Evolutionary conservation across 2,113 vertebrate species (phyloP).

Genomic region (Murina feae): DNA sequence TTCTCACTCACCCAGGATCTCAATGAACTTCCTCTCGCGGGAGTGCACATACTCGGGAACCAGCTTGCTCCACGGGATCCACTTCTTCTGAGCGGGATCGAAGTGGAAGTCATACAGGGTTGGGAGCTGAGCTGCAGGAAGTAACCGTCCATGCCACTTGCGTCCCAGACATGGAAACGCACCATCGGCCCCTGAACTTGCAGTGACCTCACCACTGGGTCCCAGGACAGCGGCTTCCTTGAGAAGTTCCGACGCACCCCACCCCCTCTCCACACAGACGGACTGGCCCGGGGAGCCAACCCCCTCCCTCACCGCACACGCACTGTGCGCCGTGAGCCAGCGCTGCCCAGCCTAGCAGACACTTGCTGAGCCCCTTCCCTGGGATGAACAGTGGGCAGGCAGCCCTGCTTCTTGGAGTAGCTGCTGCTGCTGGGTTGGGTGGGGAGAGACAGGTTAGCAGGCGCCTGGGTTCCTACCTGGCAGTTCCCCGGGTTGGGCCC

Average conservation of each 20-base stretch:
- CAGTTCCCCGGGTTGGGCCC: slow-evolving; percentile 88
- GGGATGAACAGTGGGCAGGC: accelerated
- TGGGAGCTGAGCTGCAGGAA: slow-evolving; percentile 86
- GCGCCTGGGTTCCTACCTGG: slow-evolving; percentile 82
- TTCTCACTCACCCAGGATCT: slow-evolving; percentile 90
- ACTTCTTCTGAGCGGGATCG: slow-evolving; percentile 81
- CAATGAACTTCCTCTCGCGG: slow-evolving; percentile 85
- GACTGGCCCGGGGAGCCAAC: too few relatives aligned
- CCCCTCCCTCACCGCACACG: not conserved
- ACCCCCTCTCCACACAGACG: not conserved
- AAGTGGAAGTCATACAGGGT: slow-evolving; percentile 96
- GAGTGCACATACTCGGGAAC: slow-evolving; percentile 89
- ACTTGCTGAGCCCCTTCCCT: not conserved
- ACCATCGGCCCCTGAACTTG: too few relatives aligned
- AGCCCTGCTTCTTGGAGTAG: not conserved
- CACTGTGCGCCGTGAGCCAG: accelerated
- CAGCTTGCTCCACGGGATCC: slow-evolving; percentile 91
- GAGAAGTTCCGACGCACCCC: accelerated
- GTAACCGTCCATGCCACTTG: not conserved
- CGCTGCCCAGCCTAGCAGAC: accelerated
- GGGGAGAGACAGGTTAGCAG: accelerated
- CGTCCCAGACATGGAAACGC: not conserved
- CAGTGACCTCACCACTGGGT: accelerated
- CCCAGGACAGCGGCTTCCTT: not conserved
- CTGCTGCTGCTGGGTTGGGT: accelerated